These are phyloP conservation scores for Aricia agestis DNA, from an alignment of 1,140 invertebrate genomes.

Conservation along the genomic window DNA sequence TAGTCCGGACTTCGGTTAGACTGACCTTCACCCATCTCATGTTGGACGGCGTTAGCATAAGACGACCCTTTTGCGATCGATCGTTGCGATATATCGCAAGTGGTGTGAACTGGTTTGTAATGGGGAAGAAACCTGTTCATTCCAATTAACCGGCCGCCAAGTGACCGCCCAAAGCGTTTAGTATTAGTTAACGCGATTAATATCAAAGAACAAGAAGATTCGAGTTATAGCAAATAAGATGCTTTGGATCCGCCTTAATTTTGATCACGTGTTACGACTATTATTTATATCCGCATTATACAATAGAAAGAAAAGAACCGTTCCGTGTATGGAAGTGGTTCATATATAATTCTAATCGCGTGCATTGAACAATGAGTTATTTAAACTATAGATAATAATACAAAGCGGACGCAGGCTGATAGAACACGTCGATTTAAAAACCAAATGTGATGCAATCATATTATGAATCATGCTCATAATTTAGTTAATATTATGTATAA, in stretches of 20 bases:
- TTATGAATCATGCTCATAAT: slow-evolving; percentile 47
- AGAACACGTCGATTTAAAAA: slow-evolving; percentile 54
- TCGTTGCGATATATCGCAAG: too few relatives aligned
- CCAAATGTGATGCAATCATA: slow-evolving; percentile 50
- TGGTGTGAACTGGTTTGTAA: too few relatives aligned
- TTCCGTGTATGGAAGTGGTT: not conserved
- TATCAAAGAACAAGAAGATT: not conserved
- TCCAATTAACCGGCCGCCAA: too few relatives aligned
- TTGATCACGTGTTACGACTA: too few relatives aligned
- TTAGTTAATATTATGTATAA: slow-evolving; percentile 37
- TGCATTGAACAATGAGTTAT: slow-evolving; percentile 38
- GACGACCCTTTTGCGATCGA: too few relatives aligned
- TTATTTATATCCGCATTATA: not conserved
- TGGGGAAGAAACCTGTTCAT: too few relatives aligned
- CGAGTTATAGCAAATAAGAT: not conserved
- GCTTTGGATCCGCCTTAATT: not conserved
- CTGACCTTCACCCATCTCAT: not conserved
- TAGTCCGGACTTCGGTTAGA: not conserved
- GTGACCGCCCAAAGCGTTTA: too few relatives aligned
- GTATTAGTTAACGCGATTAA: too few relatives aligned
- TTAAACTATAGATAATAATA: slow-evolving; percentile 59
- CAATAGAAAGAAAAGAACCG: not conserved
- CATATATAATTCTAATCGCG: not conserved
- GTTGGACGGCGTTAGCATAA: not conserved
- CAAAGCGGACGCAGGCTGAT: slow-evolving; percentile 42